Evolutionary conservation across 2,113 vertebrate species (phyloP), one percentile per base, ranked within the genome.

Genomic region (Scolopax mira): DNA sequence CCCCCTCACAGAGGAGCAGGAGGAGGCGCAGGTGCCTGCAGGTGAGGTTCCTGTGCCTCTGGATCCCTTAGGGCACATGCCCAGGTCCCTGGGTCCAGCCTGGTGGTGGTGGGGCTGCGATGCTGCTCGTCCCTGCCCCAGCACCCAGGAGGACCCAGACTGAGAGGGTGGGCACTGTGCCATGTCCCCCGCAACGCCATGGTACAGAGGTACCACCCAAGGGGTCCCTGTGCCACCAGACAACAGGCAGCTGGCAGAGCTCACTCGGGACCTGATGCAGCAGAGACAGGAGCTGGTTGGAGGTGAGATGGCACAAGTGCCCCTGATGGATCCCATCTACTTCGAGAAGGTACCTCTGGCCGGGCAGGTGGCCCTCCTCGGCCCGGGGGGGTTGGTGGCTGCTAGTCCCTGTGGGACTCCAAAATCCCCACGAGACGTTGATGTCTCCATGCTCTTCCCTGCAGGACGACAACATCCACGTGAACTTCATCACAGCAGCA

Each of bases 401-500:
- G 28, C 22, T 12, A 10, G 22, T 31, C 9, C 13, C 35, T 13
- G 10, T 4, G 5, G 27, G 52, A 15, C 3, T 3, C 33, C 2
- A 0, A 2, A 77, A 33, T 72, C 33, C 31, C 16, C 9, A 1
- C 19, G 19, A 44, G n/a, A 78, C 6, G 7, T 27, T 58, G 7
- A 52, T 23, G 6, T 62, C 11, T 30, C 30, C 7, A 4, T 0
- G 3, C 39, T 55, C 28, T 82, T 90, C 19, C 67, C 73, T n/a
- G 41, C 81, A 99, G 99, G 99, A 99, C 61, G 89, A 99, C 9
- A 97, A 98, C 87, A 98, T 98, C 95, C 99, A 99, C 27, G 54
- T 99, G 95, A 98, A 99, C 93, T 99, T 98, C 71, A 98, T 99
- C 71, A 97, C 91, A 1, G 98, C 98, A 3, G 98, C 98, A 0